Evolutionary conservation across 2,888 invertebrate genomes (phyloP).

Genomic region (Folsomia candida): DNA sequence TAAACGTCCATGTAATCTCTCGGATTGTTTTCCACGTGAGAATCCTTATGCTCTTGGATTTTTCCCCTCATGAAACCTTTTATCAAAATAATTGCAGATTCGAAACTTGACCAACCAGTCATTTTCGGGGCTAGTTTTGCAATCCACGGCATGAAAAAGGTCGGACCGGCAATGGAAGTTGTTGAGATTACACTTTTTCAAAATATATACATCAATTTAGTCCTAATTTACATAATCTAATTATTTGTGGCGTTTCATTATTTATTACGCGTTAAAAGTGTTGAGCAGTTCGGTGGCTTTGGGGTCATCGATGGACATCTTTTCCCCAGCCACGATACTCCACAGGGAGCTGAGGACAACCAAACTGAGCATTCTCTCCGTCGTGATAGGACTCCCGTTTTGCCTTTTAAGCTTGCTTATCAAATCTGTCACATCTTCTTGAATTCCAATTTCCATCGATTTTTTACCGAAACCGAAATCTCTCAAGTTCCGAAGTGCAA

Average conservation of each 20-base stretch:
- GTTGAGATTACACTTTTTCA: slow-evolving; percentile 5
- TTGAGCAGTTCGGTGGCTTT: slow-evolving; percentile 22
- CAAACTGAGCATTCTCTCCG: slow-evolving; percentile 16
- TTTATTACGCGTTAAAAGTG: slow-evolving; percentile 12
- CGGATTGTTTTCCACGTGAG: slow-evolving; percentile 13
- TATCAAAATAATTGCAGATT: background rate
- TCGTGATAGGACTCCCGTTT: slow-evolving; percentile 18
- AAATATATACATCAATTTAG: too few species aligned
- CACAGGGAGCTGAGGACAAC: slow-evolving; percentile 30
- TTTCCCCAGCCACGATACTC: slow-evolving; percentile 33
- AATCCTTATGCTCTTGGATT: slow-evolving; percentile 25
- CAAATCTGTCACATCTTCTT: slow-evolving; percentile 26
- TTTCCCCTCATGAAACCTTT: slow-evolving; percentile 23
- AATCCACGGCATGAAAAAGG: slow-evolving; percentile 33
- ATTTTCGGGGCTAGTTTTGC: slow-evolving; percentile 20
- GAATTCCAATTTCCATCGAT: slow-evolving; percentile 35
- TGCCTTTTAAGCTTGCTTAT: slow-evolving; percentile 2
- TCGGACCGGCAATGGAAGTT: slow-evolving; percentile 22
- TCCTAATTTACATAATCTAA: background rate
- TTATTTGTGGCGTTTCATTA: background rate
- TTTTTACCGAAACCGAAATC: slow-evolving; percentile 35
- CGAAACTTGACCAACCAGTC: slow-evolving; percentile 18
- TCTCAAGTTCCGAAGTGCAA: slow-evolving; percentile 24
- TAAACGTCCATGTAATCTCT: slow-evolving; percentile 42
- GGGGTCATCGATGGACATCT: slow-evolving; percentile 19